Base-by-base conservation (phyloP, 2,797 vertebrate genomes). In the Halcyon leucocephala region DNA sequence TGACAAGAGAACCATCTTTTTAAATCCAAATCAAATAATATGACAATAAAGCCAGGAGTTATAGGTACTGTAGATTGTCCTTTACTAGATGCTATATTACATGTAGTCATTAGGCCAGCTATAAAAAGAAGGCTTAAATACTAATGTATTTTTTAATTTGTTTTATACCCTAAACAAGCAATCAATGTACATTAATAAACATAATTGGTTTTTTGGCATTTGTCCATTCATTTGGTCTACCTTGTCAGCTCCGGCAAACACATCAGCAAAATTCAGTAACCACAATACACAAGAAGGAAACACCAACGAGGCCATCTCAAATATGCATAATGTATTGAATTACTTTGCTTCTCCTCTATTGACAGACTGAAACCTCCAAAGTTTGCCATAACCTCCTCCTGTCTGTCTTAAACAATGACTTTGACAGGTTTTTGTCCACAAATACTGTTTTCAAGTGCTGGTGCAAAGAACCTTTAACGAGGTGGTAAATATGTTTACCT, bases 151-250 rank as follows among this genome's bases (percentile, higher is more conserved):
- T 98, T 96, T 96, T 91, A 98, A 98, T 98, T 98, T 98, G 98
- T 98, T 98, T 98, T 98, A 98, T 98, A 98, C 95, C 97, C 98
- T 99, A 98, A 99, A 98, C 98, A 98, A 98, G 98, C 98, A 98
- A 99, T 99, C 98, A 98, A 99, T 99, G 98, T 97, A 98, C 98
- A 98, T 99, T 99, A 98, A 99, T 99, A 99, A 98, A 98, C 97
- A 97, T 99, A 99, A 99, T 98, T 98, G 98, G 67, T 92, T 97
- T 98, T 98, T 98, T 99, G 99, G 99, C 98, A 86, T 97, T 62
- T 97, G 70, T 99, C 99, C 99, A 99, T 98, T 98, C 97, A 92
- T 98, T 97, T 95, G 91, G 96, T 96, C 97, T 97, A 98, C 97
- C 98, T 98, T 98, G 97, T 97, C 96, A 98, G 86, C 93, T 95